Evolutionary conservation across 2,797 vertebrate species (phyloP).

Genomic region (Sebastes variabilis): DNA sequence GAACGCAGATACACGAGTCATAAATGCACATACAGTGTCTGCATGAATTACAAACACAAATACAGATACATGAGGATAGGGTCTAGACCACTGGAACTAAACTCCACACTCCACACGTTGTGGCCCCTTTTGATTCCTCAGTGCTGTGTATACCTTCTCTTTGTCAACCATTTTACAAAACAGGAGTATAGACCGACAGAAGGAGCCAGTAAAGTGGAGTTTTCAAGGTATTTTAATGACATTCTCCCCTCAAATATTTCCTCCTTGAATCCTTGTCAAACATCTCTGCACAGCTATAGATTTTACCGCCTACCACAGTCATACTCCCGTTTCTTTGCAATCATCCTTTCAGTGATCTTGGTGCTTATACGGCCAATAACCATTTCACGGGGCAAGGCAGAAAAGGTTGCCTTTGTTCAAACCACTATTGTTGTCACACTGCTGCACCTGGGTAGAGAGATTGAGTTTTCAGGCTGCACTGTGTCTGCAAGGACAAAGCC

Average conservation of each 20-base stretch:
- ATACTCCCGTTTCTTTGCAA: constrained; percentile 43
- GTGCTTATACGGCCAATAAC: constrained; percentile 60
- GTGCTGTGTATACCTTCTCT: neutral
- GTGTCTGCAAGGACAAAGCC: constrained; percentile 79
- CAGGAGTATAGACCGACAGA: neutral
- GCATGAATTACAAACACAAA: neutral
- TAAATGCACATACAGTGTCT: neutral
- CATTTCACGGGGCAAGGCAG: constrained; percentile 61
- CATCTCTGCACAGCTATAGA: constrained; percentile 30
- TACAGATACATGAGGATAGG: neutral
- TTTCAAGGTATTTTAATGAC: constrained; percentile 51
- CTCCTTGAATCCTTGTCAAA: constrained; percentile 47
- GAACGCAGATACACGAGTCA: neutral
- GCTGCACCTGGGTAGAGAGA: constrained; percentile 78
- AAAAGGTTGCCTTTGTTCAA: constrained; percentile 74
- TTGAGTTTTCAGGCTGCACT: constrained; percentile 73
- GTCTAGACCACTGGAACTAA: neutral
- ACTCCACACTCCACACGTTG: neutral
- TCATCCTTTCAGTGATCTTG: constrained; percentile 60
- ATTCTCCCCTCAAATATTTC: constrained; percentile 42
- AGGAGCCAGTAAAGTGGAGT: constrained; percentile 17
- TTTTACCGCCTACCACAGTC: constrained; percentile 41
- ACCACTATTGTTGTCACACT: constrained; percentile 67
- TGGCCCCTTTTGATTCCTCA: neutral
- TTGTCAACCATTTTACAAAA: constrained; percentile 16